Base-by-base conservation (phyloP, 1,140 invertebrate species). In the Lucilia cuprina region DNA sequence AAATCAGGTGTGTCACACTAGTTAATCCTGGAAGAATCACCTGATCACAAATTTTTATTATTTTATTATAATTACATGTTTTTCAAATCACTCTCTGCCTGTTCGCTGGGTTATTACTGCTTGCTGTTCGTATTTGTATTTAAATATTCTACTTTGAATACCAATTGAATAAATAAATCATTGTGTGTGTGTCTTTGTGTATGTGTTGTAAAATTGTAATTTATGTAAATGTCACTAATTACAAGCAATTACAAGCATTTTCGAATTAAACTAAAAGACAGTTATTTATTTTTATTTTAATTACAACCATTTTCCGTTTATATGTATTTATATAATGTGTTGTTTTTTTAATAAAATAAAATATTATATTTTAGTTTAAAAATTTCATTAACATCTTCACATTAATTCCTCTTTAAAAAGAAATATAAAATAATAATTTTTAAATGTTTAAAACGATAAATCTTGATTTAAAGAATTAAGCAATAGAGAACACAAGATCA, bases 261-360 rank as follows among this genome's bases (percentile, higher is more conserved):
- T 60, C 55, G n/a, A 14, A 60, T 60, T 60, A 60, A 60, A 60
- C 55, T 60, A 60, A 60, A 60, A 14, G 14, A 60, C 14, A 17
- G 55, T 60, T n/a, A 60, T 60, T 60, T 60, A 60, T 60, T 60
- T 60, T 60, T 60, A 60, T 60, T 60, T 60, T 60, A 60, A 60
- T 60, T 17, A n/a, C 55, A 60, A 4, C 55, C 3, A 17, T 60
- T 60, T 17, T 4, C 14, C n/a, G 55, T 17, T 17, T 60, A 8
- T 8, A 41, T 41, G 3, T 41, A 5, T 41, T 8, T 41, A 41
- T 8, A 41, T 8, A 41, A 8, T 5, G 8, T 3, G 35, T 41
- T 8, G 3, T 41, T 41, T 5, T 41, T 41, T 41, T 41, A n/a
- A n/a, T n/a, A n/a, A n/a, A n/a, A n/a, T n/a, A n/a, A n/a, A n/a